Evolutionary conservation across 1,140 invertebrate genomes (phyloP), one percentile per base, ranked within the genome.

Genomic region (Amphibalanus amphitrite): DNA sequence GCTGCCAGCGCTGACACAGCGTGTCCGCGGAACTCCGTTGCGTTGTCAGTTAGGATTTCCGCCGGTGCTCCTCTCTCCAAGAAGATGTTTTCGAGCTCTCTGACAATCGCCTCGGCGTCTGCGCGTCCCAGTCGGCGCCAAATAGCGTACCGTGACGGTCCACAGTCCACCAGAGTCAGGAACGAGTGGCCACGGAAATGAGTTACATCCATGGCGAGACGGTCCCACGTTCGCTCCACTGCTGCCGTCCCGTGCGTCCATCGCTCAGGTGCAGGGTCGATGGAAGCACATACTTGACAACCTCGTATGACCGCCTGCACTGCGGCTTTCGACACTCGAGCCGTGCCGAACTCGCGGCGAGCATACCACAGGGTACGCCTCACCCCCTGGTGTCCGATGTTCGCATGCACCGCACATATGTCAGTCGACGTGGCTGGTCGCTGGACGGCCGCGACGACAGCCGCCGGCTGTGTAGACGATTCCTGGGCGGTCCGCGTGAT

Each of bases 21-120:
- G 6, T 20, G 47, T 23, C 47, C 47, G 3, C 20, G 20, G 20
- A 59, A 59, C 47, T 23, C 47, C 6, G 47, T 59, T 1, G 65
- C 26, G 71, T 38, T 69, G 59, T 72, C 64, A 8, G 71, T 72
- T 10, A 72, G 59, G 13, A 72, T 40, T 40, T 69, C 68, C 26
- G 1, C 3, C 0, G 71, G n/a, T 29, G 70, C 70, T 29, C 29
- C 70, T n/a, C 70, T 23, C 26, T 69, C 70, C 65, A 67, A 67
- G 15, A 71, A 59, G 33, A 72, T 30, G 26, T 23, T 69, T 26
- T 72, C 15, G 28, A 72, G 8, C 17, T 15, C 33, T 0, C 28
- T 47, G 59, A 69, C 28, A 20, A 72, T 28, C 28, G 17, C 29
- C 28, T 1, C 67, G 3, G 71, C 26, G 28, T 72, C 67, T 29